These are phyloP conservation scores for Xylocopa sonorina DNA, from an alignment of 1,140 invertebrate species.

Conservation along the genomic window DNA sequence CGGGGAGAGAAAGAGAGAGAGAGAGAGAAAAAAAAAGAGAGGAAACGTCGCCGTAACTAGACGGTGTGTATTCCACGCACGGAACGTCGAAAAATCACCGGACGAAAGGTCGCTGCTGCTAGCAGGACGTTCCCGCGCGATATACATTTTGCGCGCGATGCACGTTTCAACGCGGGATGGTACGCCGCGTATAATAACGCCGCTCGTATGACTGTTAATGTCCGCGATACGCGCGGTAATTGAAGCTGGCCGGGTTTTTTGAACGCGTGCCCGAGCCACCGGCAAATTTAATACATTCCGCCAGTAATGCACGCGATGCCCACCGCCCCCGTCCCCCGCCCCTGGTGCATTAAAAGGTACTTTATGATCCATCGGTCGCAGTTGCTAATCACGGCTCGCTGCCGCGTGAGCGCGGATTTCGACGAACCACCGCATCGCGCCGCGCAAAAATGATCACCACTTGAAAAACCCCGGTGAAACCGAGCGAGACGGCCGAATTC, in stretches of 20 bases:
- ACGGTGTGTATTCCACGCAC: constrained; percentile 19
- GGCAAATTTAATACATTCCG: constrained; percentile 44
- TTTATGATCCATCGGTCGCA: constrained; percentile 44
- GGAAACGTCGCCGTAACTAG: background rate
- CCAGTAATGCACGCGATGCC: constrained; percentile 34
- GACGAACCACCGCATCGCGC: constrained; percentile 6
- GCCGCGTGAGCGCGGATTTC: background rate
- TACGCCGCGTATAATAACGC: constrained; percentile 34
- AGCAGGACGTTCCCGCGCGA: constrained; percentile 9
- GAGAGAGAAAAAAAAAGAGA: background rate
- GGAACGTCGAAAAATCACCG: constrained; percentile 43
- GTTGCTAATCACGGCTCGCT: constrained; percentile 42
- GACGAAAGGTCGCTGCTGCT: no score
- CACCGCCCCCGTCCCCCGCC: no score
- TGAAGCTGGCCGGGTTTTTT: constrained; percentile 33
- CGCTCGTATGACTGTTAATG: constrained; percentile 40
- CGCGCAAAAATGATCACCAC: constrained; percentile 33
- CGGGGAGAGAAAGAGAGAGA: background rate
- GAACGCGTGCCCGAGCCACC: background rate
- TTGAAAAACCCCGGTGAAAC: constrained; percentile 8
- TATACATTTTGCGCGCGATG: constrained; percentile 28
- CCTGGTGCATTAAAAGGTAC: constrained; percentile 40
- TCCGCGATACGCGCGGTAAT: constrained; percentile 40
- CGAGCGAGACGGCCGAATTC: constrained; percentile 9
- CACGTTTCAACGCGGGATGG: constrained; percentile 34